Evolutionary conservation across 2,113 vertebrate genomes (phyloP).

Genomic region (Peromyscus californicus): DNA sequence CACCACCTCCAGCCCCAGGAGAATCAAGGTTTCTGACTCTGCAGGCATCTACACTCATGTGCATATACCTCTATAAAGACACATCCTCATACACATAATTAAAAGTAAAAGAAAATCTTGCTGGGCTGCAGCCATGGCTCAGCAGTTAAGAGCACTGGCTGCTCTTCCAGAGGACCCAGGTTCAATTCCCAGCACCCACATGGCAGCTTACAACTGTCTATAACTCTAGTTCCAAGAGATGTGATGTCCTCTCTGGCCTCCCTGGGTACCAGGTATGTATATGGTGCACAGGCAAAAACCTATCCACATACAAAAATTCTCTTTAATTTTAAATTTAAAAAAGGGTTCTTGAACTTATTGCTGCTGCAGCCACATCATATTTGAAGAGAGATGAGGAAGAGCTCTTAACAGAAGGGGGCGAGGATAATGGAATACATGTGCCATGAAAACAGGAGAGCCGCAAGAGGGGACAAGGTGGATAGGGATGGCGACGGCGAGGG

Average conservation of each 20-base stretch:
- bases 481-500: background rate
- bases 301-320: background rate
- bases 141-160: background rate
- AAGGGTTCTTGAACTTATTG: background rate
- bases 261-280: background rate
- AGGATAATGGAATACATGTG: background rate
- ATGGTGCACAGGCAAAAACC: background rate
- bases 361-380: slow-evolving; percentile 2
- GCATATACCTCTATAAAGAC: background rate
- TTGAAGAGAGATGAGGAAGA: background rate
- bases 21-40: background rate
- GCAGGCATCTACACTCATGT: background rate
- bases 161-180: background rate
- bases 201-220: background rate
- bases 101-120: background rate
- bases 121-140: background rate
- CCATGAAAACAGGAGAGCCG: background rate
- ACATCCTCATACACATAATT: background rate
- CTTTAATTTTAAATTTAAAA: background rate
- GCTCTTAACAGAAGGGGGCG: background rate
- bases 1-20: too few species aligned
- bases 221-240: background rate
- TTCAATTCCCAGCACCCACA: background rate
- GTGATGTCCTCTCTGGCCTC: background rate
- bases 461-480: background rate